phyloP scores from a whole-genome alignment of 2,113 vertebrate species.

The Hydropotes inermis region DNA sequence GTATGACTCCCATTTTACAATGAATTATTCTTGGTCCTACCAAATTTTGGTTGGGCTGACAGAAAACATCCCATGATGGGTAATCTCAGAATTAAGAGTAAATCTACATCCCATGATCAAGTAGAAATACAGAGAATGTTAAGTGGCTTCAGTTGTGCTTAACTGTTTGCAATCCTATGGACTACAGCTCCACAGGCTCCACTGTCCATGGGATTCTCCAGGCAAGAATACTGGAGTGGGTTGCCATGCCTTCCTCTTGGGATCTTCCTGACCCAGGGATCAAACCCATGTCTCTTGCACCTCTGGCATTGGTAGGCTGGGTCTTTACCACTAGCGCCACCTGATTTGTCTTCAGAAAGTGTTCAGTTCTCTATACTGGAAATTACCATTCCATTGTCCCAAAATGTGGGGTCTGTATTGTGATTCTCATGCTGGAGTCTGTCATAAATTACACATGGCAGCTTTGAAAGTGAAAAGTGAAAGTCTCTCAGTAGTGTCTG shows the following conservation, averaged over 20 bases:
- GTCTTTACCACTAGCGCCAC: not conserved
- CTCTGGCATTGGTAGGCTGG: not conserved
- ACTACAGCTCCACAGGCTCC: not conserved
- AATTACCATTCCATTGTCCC: not conserved
- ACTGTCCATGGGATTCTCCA: not conserved
- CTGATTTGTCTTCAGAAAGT: not conserved
- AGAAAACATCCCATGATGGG: not conserved
- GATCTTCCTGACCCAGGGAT: not conserved
- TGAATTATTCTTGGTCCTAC: not conserved
- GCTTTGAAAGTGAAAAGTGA: not conserved
- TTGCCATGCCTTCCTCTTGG: not conserved
- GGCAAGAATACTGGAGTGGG: not conserved
- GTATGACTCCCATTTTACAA: not conserved
- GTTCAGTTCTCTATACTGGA: not conserved
- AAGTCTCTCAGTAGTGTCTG: accelerated
- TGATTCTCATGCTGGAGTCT: not conserved
- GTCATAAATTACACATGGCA: not conserved
- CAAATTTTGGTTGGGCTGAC: not conserved
- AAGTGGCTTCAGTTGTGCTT: not conserved
- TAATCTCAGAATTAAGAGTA: not conserved
- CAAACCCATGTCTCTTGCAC: not conserved
- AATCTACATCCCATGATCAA: not conserved
- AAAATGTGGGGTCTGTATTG: not conserved
- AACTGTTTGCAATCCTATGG: not conserved
- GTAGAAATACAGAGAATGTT: not conserved